Percentiles rank a stretch among this genome's conserved stretches.
phyloP scores from a whole-genome alignment of 2,888 invertebrate species.

The Cryptophagus acutangulus region DNA sequence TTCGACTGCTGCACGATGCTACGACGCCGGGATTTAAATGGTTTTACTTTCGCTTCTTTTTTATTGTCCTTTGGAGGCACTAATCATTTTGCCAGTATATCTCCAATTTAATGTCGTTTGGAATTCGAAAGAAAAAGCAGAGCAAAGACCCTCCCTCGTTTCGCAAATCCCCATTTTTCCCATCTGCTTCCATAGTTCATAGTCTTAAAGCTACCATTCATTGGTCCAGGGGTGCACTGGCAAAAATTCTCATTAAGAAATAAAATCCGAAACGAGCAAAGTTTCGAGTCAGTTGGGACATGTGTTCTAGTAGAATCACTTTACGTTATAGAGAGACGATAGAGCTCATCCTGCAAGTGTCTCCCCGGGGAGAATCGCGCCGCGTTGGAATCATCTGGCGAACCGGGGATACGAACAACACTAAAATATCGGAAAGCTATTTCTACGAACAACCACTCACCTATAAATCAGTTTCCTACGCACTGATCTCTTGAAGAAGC shows the following conservation, averaged over 20 bases:
- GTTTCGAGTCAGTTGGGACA: too few species aligned
- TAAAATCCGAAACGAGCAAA: slow-evolving; percentile 12
- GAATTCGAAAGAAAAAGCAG: too few species aligned
- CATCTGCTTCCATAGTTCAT: slow-evolving; percentile 40
- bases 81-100: slow-evolving; percentile 38
- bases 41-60: slow-evolving; percentile 23
- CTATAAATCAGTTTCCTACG: slow-evolving; percentile 94
- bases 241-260: slow-evolving; percentile 10
- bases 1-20: too few species aligned
- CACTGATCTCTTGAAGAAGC: slow-evolving; percentile 97
- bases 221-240: too few species aligned
- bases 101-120: slow-evolving; percentile 33
- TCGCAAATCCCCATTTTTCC: slow-evolving; percentile 41
- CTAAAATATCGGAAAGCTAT: slow-evolving; percentile 41
- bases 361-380: slow-evolving; percentile 31
- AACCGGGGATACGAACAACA: slow-evolving; percentile 34
- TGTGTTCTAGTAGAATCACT: slow-evolving; percentile 41
- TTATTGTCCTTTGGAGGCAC: slow-evolving; percentile 32
- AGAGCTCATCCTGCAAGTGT: slow-evolving; percentile 14
- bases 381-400: slow-evolving; percentile 41
- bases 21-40: slow-evolving; percentile 25
- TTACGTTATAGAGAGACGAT: slow-evolving; percentile 21
- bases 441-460: slow-evolving; percentile 51
- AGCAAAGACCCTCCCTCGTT: too few species aligned
- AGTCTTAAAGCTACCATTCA: too few species aligned